These are phyloP conservation scores for Plemyria rubiginata DNA, from an alignment of 2,888 invertebrate species.

Conservation along the genomic window DNA sequence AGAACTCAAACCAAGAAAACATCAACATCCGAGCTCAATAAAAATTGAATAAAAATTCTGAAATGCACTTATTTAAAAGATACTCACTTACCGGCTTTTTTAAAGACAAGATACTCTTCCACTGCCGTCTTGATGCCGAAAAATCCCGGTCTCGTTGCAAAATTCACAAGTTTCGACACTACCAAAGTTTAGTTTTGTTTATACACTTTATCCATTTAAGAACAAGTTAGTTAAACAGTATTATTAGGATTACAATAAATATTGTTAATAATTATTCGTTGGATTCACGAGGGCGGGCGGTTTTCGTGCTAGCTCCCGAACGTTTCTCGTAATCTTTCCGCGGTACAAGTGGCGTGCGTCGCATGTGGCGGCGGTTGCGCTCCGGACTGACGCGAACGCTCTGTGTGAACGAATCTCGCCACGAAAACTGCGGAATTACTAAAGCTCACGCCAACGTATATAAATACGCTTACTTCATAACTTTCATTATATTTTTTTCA, in stretches of 20 bases:
- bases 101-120: constrained; percentile 53
- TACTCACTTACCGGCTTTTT: constrained; percentile 71
- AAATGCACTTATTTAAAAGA: too few relatives aligned
- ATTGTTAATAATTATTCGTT: constrained; percentile 7
- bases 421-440: constrained; percentile 37
- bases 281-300: constrained; percentile 53
- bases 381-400: constrained; percentile 59
- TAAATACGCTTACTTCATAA: constrained; percentile 37
- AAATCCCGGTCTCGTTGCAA: constrained; percentile 35
- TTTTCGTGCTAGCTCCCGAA: constrained; percentile 46
- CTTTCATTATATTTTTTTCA: constrained; percentile 19
- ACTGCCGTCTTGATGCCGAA: constrained; percentile 52
- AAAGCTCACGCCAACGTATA: constrained; percentile 44
- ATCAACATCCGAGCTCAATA: too few relatives aligned
- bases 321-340: constrained; percentile 49
- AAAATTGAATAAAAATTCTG: too few relatives aligned
- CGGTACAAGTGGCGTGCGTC: constrained; percentile 54
- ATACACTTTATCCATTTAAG: constrained; percentile 6
- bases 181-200: constrained; percentile 42
- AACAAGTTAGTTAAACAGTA: background rate
- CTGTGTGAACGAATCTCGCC: constrained; percentile 46
- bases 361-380: constrained; percentile 52
- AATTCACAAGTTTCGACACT: constrained; percentile 51
- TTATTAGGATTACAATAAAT: background rate
- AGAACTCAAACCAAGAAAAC: too few relatives aligned